Evolutionary conservation across 2,888 invertebrate species (phyloP).

Genomic region (Subacronicta megacephala): DNA sequence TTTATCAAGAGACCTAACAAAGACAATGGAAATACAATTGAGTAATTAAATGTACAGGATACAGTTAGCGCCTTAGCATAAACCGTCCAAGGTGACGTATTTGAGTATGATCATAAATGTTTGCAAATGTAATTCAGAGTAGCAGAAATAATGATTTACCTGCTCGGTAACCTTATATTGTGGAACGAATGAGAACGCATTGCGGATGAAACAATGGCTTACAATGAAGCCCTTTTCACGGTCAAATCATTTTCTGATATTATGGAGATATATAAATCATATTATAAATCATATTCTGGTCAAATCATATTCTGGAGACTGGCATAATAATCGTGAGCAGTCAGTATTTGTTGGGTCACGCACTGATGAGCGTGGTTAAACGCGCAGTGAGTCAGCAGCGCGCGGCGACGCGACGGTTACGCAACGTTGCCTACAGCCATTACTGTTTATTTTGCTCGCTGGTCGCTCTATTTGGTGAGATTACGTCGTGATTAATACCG

Average conservation of each 20-base stretch:
- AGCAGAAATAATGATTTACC: slow-evolving; percentile 34
- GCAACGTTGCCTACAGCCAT: slow-evolving; percentile 68
- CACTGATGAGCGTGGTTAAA: slow-evolving; percentile 66
- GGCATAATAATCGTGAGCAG: slow-evolving; percentile 66
- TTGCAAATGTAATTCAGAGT: slow-evolving; percentile 44
- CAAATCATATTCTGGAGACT: slow-evolving; percentile 66
- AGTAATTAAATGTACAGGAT: slow-evolving; percentile 50
- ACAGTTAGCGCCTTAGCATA: slow-evolving; percentile 30
- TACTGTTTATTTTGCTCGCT: slow-evolving; percentile 70
- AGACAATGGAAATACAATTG: slow-evolving; percentile 54
- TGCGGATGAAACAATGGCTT: slow-evolving; percentile 42
- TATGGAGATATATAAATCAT: no score
- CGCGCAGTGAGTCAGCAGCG: slow-evolving; percentile 48
- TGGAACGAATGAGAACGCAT: slow-evolving; percentile 39
- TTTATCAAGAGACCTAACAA: slow-evolving; percentile 47
- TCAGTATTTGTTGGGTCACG: slow-evolving; percentile 75
- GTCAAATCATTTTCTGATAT: slow-evolving; percentile 73
- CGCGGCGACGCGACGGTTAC: slow-evolving; percentile 74
- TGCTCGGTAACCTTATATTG: slow-evolving; percentile 32
- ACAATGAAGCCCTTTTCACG: slow-evolving; percentile 73
- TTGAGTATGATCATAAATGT: slow-evolving; percentile 36
- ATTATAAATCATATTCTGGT: slow-evolving; percentile 71
- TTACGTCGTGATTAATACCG: slow-evolving; percentile 77
- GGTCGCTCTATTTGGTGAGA: slow-evolving; percentile 73
- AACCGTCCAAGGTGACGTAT: slow-evolving; percentile 44